Evolutionary conservation across 1,140 invertebrate genomes (phyloP), one percentile per base, ranked within the genome.

Genomic region (Drosophila hydei): DNA sequence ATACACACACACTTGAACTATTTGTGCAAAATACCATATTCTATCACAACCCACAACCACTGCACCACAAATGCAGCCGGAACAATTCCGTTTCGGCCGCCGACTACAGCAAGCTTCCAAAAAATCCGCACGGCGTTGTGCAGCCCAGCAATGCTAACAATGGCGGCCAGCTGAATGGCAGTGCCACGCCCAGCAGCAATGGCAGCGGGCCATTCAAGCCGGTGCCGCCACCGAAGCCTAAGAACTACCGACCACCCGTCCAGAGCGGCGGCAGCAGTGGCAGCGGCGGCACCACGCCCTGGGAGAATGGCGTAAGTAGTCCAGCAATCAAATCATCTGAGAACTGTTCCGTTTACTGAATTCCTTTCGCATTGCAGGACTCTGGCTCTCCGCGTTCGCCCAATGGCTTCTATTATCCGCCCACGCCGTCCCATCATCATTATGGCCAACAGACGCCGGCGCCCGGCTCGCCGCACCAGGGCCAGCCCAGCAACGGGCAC

Each of bases 211-310:
- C 94, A 12, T 97, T 97, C 92, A 98, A 98, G 90, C 97, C 97
- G 0, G 95, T 97, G 58, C 97, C 97, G 19, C 97, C 97, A 19
- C 97, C 97, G 0, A 98, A 98, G 90, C 97, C 97, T 33, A 97
- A 97, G 89, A 97, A 97, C 91, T 97, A 97, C 88, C 94, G 96
- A 14, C 96, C 96, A 25, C 96, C 96, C 0, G 71, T 91, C 12
- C 91, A 91, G 50, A 88, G 89, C 43, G 72, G 77, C 27, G 74
- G 77, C 38, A 80, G 72, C 61, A 74, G 72, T 33, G 90, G 89
- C 56, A 90, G 83, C 51, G 84, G 79, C 9, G 77, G 77, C 40
- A 75, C 76, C 16, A 78, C 71, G 6, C 84, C 84, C 30, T 90
- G 90, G 90, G 91, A 92, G 42, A 92, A 91, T 84, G 89, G 85